Evolutionary conservation across 1,140 invertebrate species (phyloP).

Genomic region (Bombus pascuorum): DNA sequence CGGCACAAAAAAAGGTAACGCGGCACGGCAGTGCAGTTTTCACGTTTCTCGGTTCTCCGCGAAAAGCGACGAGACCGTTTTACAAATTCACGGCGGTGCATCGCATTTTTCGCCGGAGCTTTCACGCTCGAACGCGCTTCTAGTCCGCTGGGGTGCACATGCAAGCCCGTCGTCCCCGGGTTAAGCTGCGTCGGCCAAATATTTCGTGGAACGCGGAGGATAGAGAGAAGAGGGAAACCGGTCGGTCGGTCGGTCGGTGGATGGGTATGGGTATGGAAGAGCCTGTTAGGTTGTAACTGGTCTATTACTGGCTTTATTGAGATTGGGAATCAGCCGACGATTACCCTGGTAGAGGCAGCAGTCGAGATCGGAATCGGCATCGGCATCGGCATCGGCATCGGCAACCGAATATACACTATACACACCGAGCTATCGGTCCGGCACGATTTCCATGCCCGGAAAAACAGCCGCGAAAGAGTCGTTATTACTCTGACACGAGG

Average conservation of each 20-base stretch:
- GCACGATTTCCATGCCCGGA: slow-evolving; percentile 31
- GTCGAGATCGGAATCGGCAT: background rate
- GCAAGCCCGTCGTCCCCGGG: background rate
- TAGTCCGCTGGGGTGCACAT: background rate
- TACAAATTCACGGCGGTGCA: slow-evolving; percentile 38
- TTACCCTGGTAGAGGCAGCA: slow-evolving; percentile 2
- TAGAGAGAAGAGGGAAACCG: background rate
- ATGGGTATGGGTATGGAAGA: slow-evolving; percentile 3
- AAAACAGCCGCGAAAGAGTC: slow-evolving; percentile 46
- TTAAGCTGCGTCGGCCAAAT: slow-evolving; percentile 39
- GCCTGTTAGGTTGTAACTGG: slow-evolving; percentile 47
- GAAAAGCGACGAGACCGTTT: slow-evolving; percentile 10
- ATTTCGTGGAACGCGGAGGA: slow-evolving; percentile 12
- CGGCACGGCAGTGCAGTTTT: background rate
- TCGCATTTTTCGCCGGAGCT: slow-evolving; percentile 24
- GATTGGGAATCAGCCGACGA: slow-evolving; percentile 55
- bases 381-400: slow-evolving; percentile 2
- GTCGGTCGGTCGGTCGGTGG: background rate
- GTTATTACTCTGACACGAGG: slow-evolving; percentile 48
- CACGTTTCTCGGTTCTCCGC: slow-evolving; percentile 11
- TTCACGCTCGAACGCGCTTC: slow-evolving; percentile 33
- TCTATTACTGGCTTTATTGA: slow-evolving; percentile 59
- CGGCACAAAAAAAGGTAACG: background rate
- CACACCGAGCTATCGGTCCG: slow-evolving; percentile 2
- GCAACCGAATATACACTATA: slow-evolving; percentile 2